Conservation (phyloP, 2,797 vertebrate species). For the Oceanodroma leucorhoa region DNA sequence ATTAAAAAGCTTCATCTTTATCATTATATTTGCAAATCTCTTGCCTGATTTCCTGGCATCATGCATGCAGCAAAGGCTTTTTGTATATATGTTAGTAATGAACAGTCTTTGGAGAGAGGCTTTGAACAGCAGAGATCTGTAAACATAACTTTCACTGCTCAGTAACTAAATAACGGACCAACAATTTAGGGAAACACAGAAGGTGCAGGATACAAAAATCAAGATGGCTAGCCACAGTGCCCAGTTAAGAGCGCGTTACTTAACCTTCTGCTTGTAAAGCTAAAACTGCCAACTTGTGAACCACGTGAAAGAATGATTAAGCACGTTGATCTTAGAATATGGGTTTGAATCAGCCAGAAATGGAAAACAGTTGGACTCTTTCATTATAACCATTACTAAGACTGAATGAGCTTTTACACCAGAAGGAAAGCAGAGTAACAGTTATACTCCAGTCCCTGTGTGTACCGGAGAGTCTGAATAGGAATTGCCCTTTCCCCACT, state of each 20-base stretch:
- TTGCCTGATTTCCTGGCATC: background rate
- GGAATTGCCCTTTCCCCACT: background rate
- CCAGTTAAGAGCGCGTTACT: background rate
- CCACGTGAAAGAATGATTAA: background rate
- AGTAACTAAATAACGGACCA: background rate
- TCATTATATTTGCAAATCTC: background rate
- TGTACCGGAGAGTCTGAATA: fast-evolving
- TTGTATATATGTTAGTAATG: background rate
- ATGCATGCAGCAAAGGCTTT: background rate
- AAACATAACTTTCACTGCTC: background rate
- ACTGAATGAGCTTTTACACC: background rate
- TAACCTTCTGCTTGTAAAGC: background rate
- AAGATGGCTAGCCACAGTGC: background rate
- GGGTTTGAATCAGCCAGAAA: background rate
- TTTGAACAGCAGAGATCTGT: background rate
- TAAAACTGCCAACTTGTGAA: background rate
- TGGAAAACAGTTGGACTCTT: background rate
- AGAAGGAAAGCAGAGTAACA: background rate
- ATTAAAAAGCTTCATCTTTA: background rate
- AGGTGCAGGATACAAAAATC: background rate
- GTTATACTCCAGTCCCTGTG: background rate
- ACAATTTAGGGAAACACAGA: background rate
- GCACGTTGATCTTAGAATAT: background rate
- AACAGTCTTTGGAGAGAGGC: background rate
- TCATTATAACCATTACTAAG: background rate